These are phyloP conservation scores for Acromyrmex echinatior DNA, from an alignment of 1,140 invertebrate genomes.

Conservation along the genomic window DNA sequence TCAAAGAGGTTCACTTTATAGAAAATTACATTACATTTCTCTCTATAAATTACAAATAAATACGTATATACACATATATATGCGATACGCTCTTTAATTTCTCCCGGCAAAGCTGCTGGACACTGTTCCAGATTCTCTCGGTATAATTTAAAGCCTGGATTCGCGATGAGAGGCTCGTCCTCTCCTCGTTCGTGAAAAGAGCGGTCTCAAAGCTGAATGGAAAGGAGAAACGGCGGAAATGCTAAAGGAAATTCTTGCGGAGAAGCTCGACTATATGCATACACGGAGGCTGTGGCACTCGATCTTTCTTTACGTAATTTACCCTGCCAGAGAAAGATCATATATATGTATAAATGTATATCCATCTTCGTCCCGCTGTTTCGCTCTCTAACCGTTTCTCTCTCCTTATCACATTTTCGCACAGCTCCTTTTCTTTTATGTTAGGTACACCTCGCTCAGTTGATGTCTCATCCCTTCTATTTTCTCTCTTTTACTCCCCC, in stretches of 20 bases:
- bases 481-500: constrained; percentile 6
- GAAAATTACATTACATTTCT: background rate
- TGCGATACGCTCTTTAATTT: background rate
- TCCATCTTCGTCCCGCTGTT: constrained; percentile 32
- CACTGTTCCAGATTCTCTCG: constrained; percentile 39
- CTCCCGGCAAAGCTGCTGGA: constrained; percentile 8
- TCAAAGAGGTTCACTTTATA: background rate
- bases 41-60: constrained; percentile 1
- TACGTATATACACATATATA: background rate
- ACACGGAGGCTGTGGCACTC: constrained; percentile 57
- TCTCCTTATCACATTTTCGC: constrained; percentile 17
- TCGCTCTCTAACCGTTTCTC: constrained; percentile 20
- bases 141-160: constrained; percentile 9
- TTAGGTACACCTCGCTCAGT: constrained; percentile 8
- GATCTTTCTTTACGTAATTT: constrained; percentile 57
- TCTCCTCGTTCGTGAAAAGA: background rate
- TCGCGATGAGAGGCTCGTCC: constrained; percentile 21
- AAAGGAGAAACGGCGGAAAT: constrained; percentile 65
- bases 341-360: constrained; percentile 55
- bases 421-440: constrained; percentile 15
- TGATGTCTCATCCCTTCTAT: background rate
- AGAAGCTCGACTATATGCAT: constrained; percentile 46
- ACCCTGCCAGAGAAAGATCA: constrained; percentile 51
- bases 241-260: constrained; percentile 55
- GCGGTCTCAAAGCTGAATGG: constrained; percentile 40